Percentiles rank a stretch among this genome's conserved stretches.
Conservation (phyloP, 2,113 vertebrate species). For the Brachyhypopomus gauderio region DNA sequence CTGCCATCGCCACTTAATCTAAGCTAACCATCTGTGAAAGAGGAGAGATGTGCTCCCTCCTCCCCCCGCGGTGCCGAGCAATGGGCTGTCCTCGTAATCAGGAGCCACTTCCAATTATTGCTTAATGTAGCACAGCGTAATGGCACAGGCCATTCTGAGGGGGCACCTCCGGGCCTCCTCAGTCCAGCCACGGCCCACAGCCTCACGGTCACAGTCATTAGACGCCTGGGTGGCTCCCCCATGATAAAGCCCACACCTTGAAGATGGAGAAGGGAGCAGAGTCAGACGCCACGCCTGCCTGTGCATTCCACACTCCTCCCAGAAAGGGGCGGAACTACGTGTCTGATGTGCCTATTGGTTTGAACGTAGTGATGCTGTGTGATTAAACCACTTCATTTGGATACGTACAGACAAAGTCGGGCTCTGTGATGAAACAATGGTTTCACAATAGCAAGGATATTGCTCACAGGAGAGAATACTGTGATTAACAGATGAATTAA, state of each 20-base stretch:
- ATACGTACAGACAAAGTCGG: constrained; percentile 7
- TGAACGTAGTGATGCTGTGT: neutral
- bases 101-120: constrained; percentile 58
- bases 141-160: constrained; percentile 24
- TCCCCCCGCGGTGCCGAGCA: constrained; percentile 17
- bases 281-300: neutral
- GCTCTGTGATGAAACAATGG: constrained; percentile 6
- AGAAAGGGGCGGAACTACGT: neutral
- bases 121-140: constrained; percentile 57
- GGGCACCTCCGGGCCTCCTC: constrained; percentile 23
- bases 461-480: neutral
- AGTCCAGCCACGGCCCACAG: constrained; percentile 33
- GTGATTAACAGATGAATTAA: neutral
- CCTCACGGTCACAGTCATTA: constrained; percentile 49
- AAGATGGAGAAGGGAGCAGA: constrained; percentile 33
- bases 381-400: neutral
- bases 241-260: constrained; percentile 17
- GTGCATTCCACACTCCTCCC: neutral
- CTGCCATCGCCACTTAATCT: constrained; percentile 25
- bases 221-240: constrained; percentile 50
- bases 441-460: constrained; percentile 4
- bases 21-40: constrained; percentile 49
- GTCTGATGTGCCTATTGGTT: neutral
- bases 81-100: constrained; percentile 48
- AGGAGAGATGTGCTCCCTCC: constrained; percentile 17